A percentile compares a stretch with the other conserved stretches of the same genome.
Conservation (phyloP, 2,797 vertebrate species). For the Dipus sagitta region DNA sequence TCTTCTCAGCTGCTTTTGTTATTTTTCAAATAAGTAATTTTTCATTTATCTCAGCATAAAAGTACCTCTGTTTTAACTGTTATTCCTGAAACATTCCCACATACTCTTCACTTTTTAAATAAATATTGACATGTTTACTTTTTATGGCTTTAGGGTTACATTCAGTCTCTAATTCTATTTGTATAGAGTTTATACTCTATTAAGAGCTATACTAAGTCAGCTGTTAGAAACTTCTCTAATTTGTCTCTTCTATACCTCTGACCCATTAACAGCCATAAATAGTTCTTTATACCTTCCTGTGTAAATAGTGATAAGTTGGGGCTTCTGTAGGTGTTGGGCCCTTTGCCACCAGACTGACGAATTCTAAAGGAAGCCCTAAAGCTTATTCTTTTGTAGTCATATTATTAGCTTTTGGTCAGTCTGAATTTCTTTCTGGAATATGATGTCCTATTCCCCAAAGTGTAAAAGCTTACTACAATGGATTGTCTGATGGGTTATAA, state of each 20-base stretch:
- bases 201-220: slow-evolving; percentile 10
- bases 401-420: neutral
- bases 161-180: slow-evolving; percentile 10
- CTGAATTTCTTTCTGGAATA: neutral
- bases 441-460: neutral
- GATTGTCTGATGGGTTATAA: neutral
- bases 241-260: neutral
- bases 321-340: neutral
- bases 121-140: slow-evolving; percentile 39
- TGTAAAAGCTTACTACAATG: neutral
- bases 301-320: neutral
- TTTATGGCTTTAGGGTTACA: neutral
- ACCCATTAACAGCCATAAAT: neutral
- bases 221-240: slow-evolving; percentile 29
- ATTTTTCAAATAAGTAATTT: slow-evolving; percentile 31
- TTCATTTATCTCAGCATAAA: neutral
- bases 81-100: neutral
- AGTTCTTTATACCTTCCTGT: neutral
- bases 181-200: slow-evolving; percentile 26
- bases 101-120: slow-evolving; percentile 20
- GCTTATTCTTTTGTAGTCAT: neutral
- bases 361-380: neutral
- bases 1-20: neutral
- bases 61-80: slow-evolving; percentile 44
- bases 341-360: neutral